A percentile compares a stretch with the other conserved stretches of the same genome.
phyloP scores from a whole-genome alignment of 2,113 vertebrate species.

The Tupaia chinensis region DNA sequence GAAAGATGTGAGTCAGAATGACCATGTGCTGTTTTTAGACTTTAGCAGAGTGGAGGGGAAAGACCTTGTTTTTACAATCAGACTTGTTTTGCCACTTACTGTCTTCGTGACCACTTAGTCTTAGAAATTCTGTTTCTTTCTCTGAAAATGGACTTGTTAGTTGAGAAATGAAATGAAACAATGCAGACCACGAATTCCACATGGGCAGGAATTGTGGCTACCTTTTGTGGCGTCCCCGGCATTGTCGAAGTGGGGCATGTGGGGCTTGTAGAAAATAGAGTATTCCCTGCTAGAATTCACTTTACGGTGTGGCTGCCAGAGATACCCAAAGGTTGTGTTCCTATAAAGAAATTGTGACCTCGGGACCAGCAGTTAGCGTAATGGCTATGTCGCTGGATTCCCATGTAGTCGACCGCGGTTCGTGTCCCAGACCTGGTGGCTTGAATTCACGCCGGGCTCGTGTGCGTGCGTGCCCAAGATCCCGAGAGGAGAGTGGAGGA shows the following conservation, averaged over 20 bases:
- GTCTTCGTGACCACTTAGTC: neutral
- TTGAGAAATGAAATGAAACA: neutral
- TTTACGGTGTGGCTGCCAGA: neutral
- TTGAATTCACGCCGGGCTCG: too few relatives aligned
- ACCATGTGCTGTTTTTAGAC: neutral
- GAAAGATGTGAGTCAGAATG: neutral
- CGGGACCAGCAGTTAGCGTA: too few relatives aligned
- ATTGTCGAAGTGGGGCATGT: accelerated
- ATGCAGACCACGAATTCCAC: neutral
- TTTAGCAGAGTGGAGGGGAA: neutral
- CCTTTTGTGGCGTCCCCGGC: neutral
- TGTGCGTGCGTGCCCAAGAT: too few relatives aligned
- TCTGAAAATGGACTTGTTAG: neutral
- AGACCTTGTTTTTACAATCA: too few relatives aligned
- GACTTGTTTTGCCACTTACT: neutral
- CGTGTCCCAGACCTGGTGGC: too few relatives aligned
- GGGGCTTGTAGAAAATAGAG: neutral
- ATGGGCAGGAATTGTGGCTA: neutral
- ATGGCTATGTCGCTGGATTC: too few relatives aligned
- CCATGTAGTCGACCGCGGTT: too few relatives aligned
- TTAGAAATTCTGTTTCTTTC: neutral
- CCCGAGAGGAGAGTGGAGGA: too few relatives aligned
- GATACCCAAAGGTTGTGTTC: neutral
- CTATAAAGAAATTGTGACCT: neutral
- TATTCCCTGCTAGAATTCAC: neutral